These are phyloP conservation scores for Sciurus niger DNA, from an alignment of 2,113 vertebrate genomes.

Conservation along the genomic window DNA sequence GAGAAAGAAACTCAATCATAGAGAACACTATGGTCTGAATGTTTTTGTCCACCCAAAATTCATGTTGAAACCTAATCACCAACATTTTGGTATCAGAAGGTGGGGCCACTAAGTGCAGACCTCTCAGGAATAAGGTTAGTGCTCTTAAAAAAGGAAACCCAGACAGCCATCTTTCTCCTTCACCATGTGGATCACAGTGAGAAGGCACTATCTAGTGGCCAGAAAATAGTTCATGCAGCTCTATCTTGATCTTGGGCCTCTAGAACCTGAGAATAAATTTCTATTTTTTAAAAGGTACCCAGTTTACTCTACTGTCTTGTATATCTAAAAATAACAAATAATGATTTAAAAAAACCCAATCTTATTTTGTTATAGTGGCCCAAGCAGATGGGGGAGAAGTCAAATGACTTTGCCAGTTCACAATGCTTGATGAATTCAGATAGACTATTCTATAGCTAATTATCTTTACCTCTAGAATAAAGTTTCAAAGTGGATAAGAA, in stretches of 20 bases:
- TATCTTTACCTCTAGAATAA: not conserved
- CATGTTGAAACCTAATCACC: not conserved
- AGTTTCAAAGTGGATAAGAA: not conserved
- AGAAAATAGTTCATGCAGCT: too few species aligned
- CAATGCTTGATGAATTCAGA: not conserved
- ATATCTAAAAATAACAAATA: too few species aligned
- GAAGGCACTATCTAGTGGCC: too few species aligned
- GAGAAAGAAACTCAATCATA: not conserved
- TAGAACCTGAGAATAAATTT: not conserved
- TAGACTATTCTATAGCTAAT: not conserved
- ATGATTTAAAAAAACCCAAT: too few species aligned
- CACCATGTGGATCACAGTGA: not conserved
- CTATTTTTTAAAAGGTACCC: not conserved
- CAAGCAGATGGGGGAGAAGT: not conserved
- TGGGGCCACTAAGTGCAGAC: not conserved
- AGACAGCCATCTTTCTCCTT: not conserved
- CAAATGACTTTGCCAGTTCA: not conserved
- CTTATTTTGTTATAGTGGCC: not conserved
- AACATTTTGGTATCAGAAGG: not conserved
- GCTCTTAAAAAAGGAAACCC: not conserved
- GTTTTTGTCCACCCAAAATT: not conserved
- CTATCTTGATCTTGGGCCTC: not conserved
- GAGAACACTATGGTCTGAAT: not conserved
- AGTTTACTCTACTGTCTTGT: too few species aligned
- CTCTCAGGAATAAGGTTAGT: not conserved